A percentile compares a stretch with the other conserved stretches of the same genome.
Conservation (phyloP, 2,888 invertebrate genomes). For the Pasiphila rectangulata region DNA sequence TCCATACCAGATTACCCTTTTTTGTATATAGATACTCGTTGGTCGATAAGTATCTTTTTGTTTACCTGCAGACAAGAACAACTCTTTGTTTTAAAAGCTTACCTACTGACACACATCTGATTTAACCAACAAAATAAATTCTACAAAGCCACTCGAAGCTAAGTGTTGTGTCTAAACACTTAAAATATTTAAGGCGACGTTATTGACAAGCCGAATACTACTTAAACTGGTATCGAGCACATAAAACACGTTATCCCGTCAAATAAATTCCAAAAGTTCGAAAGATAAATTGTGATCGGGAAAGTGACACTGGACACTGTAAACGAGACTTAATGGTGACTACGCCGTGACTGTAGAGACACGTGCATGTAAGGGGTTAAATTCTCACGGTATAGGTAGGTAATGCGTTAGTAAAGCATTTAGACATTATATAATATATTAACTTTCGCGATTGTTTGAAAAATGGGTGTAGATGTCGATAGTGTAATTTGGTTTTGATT, state of each 20-base stretch:
- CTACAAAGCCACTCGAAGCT: neutral
- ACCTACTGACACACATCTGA: neutral
- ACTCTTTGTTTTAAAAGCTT: neutral
- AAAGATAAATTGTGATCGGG: conserved; percentile 31
- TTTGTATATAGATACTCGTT: conserved; percentile 1
- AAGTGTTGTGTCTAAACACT: conserved; percentile 1
- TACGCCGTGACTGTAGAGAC: conserved; percentile 36
- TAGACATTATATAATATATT: too few species aligned
- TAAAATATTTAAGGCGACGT: conserved; percentile 1
- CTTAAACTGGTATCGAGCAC: conserved; percentile 10
- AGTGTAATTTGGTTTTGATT: too few species aligned
- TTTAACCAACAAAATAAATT: neutral
- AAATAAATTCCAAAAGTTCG: conserved; percentile 22
- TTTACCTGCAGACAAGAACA: neutral
- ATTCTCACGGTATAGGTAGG: conserved; percentile 9
- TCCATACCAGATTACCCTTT: too few species aligned
- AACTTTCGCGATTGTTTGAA: conserved; percentile 1
- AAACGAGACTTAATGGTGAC: conserved; percentile 41
- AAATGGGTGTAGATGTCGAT: neutral
- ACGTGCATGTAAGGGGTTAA: conserved; percentile 43
- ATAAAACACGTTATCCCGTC: conserved; percentile 17
- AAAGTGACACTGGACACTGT: conserved; percentile 41
- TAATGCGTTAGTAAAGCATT: too few species aligned
- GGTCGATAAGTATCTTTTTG: neutral
- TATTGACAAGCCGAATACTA: conserved; percentile 11